Percentiles rank a stretch among this genome's conserved stretches.
Evolutionary conservation across 2,113 vertebrate genomes (phyloP).

Genomic region (Upupa epops): DNA sequence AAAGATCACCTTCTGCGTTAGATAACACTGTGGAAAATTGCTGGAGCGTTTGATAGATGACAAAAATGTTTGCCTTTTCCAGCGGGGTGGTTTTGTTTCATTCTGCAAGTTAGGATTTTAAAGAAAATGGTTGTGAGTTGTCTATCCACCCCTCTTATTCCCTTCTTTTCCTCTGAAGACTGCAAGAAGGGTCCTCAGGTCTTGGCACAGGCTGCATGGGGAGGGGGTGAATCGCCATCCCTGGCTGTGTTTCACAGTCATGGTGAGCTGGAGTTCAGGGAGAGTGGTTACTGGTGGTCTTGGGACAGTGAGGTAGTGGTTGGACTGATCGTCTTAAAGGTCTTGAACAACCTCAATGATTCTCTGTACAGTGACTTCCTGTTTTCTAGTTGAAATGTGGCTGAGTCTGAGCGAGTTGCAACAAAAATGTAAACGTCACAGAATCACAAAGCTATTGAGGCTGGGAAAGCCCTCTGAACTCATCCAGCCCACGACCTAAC

Average conservation of each 20-base stretch:
- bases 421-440: neutral
- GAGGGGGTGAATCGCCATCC: too few relatives aligned
- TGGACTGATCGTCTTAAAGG: too few relatives aligned
- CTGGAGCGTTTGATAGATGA: neutral
- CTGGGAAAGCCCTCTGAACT: too few relatives aligned
- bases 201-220: too few relatives aligned
- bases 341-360: too few relatives aligned
- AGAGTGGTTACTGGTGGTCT: too few relatives aligned
- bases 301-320: too few relatives aligned
- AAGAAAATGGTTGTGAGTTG: neutral
- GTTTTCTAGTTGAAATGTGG: neutral
- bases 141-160: neutral
- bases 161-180: neutral
- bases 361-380: neutral
- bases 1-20: neutral
- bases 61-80: conserved; percentile 58
- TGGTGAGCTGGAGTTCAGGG: too few relatives aligned
- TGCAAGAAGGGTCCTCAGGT: neutral
- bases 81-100: conserved; percentile 22
- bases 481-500: too few relatives aligned
- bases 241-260: too few relatives aligned
- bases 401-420: neutral
- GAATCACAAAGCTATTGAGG: too few relatives aligned
- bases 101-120: neutral
- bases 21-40: neutral